A percentile compares a stretch with the other conserved stretches of the same genome.
Conservation (phyloP, 2,113 vertebrate species). For the Chaetops frenatus region DNA sequence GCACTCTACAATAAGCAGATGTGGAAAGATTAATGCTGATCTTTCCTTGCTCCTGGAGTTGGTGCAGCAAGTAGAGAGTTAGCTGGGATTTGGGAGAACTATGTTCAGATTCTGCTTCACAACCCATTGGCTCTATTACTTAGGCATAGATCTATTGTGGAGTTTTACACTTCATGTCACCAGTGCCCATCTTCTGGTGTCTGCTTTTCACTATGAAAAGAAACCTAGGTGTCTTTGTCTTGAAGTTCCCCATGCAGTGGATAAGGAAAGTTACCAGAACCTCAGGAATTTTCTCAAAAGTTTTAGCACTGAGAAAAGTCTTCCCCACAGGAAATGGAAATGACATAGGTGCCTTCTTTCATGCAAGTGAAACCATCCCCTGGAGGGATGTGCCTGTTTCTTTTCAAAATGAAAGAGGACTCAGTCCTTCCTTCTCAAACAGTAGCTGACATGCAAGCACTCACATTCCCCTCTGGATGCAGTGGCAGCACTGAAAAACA, state of each 20-base stretch:
- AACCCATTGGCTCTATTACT: background rate
- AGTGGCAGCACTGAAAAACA: background rate
- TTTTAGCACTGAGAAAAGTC: background rate
- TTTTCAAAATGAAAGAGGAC: background rate
- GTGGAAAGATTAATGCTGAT: background rate
- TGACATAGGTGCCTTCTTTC: background rate
- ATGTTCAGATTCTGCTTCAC: background rate
- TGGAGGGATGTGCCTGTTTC: background rate
- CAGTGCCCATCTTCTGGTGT: fast-evolving
- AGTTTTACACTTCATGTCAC: background rate
- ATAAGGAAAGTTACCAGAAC: background rate
- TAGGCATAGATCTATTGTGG: too few species aligned
- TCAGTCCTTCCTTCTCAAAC: background rate
- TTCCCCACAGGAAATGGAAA: background rate
- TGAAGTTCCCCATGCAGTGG: background rate
- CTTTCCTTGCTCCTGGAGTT: background rate
- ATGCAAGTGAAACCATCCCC: background rate
- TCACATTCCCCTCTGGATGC: background rate
- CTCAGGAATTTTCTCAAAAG: background rate
- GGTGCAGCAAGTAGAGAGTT: background rate
- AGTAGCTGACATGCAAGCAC: background rate
- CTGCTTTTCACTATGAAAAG: background rate
- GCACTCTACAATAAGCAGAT: background rate
- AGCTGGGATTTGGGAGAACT: background rate
- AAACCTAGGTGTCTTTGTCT: background rate